Percentiles rank a stretch among this genome's conserved stretches.
These are phyloP conservation scores for Aricia artaxerxes DNA, from an alignment of 2,888 invertebrate genomes.

Conservation along the genomic window DNA sequence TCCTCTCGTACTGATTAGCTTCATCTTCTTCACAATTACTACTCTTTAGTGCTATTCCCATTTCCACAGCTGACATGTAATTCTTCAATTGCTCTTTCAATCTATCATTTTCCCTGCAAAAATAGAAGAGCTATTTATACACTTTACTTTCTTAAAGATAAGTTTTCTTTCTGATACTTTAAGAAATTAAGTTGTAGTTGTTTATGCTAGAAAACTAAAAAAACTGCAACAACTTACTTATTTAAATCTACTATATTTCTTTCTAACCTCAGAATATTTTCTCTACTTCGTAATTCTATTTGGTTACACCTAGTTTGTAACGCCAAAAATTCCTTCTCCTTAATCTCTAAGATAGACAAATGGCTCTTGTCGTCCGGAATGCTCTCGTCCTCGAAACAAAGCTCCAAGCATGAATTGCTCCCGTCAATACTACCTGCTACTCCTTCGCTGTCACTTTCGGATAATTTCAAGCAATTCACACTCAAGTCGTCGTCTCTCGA, in stretches of 20 bases:
- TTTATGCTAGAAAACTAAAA: not conserved
- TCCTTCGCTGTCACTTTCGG: slow-evolving; percentile 75
- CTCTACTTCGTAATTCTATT: slow-evolving; percentile 67
- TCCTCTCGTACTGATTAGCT: slow-evolving; percentile 89
- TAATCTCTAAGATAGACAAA: slow-evolving; percentile 62
- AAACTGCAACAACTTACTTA: slow-evolving; percentile 69
- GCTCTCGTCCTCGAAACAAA: slow-evolving; percentile 74
- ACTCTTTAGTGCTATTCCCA: slow-evolving; percentile 88
- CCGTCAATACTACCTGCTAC: slow-evolving; percentile 72
- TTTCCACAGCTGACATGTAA: slow-evolving; percentile 93
- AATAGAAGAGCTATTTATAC: slow-evolving; percentile 13
- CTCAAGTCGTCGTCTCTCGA: slow-evolving; percentile 69
- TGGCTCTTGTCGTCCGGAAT: slow-evolving; percentile 61
- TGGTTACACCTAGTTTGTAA: slow-evolving; percentile 78
- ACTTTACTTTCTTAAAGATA: not conserved
- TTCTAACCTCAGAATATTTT: slow-evolving; percentile 72
- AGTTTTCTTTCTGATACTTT: not conserved
- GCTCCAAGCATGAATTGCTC: slow-evolving; percentile 72
- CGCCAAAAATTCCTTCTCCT: slow-evolving; percentile 73
- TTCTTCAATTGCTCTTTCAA: slow-evolving; percentile 91
- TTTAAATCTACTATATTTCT: slow-evolving; percentile 82
- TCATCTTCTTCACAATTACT: slow-evolving; percentile 82
- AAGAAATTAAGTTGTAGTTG: not conserved
- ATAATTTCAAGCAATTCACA: slow-evolving; percentile 71
- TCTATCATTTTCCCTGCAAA: slow-evolving; percentile 88